phyloP scores from a whole-genome alignment of 2,888 invertebrate genomes.

The Rhingia rostrata region DNA sequence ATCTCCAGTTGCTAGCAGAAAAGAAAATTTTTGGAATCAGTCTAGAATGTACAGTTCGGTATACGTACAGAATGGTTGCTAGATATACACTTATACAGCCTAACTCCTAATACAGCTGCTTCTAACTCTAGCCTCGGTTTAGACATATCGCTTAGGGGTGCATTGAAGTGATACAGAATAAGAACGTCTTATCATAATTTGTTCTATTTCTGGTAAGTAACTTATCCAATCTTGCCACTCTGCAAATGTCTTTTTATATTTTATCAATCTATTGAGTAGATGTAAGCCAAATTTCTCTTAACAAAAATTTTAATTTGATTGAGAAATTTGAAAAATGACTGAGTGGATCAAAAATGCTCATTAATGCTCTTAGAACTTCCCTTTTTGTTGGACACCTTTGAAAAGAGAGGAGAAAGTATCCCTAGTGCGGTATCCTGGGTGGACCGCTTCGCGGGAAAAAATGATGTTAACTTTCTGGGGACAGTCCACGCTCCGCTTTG shows the following conservation, averaged over 20 bases:
- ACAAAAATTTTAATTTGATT: slow-evolving; percentile 3
- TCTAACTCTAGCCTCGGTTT: slow-evolving; percentile 10
- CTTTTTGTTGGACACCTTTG: slow-evolving; percentile 37
- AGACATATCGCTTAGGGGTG: slow-evolving; percentile 1
- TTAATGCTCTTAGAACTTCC: slow-evolving; percentile 37
- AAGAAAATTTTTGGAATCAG: slow-evolving; percentile 16
- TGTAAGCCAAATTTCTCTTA: slow-evolving; percentile 11
- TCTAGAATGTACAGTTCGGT: neutral
- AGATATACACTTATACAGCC: neutral
- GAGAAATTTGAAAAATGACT: slow-evolving; percentile 29
- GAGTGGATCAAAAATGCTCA: slow-evolving; percentile 47
- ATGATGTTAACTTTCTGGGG: too few relatives aligned
- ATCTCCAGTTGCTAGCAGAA: slow-evolving; percentile 15
- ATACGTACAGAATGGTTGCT: slow-evolving; percentile 5
- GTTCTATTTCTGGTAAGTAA: neutral
- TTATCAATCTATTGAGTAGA: slow-evolving; percentile 13
- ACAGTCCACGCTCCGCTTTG: too few relatives aligned
- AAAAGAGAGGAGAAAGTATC: too few relatives aligned
- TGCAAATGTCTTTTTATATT: slow-evolving; percentile 6
- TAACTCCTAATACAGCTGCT: slow-evolving; percentile 6
- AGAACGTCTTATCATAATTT: neutral
- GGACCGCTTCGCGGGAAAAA: too few relatives aligned
- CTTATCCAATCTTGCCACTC: slow-evolving; percentile 21
- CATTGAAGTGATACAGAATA: neutral
- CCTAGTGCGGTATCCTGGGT: too few relatives aligned